A percentile compares a stretch with the other conserved stretches of the same genome.
Evolutionary conservation across 1,140 invertebrate species (phyloP).

Genomic region (Hycleus cichorii): DNA sequence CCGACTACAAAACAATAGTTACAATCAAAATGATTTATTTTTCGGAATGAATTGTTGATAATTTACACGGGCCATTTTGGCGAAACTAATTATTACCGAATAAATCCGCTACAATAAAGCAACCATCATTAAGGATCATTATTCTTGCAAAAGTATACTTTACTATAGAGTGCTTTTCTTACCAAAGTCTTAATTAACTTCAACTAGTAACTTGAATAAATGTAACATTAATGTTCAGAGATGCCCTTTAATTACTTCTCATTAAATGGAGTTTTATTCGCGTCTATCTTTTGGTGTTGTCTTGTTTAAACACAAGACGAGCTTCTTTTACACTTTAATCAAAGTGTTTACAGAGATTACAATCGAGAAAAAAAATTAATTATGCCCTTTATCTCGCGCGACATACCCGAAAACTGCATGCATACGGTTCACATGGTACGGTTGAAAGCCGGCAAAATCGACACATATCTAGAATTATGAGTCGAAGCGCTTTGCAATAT

Average conservation of each 20-base stretch:
- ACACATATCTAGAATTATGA: too few relatives aligned
- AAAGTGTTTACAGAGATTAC: not conserved
- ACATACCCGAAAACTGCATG: too few relatives aligned
- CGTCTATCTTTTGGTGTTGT: not conserved
- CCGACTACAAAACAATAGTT: conserved; percentile 10
- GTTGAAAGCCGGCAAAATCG: too few relatives aligned
- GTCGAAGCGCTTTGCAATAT: too few relatives aligned
- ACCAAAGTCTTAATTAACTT: not conserved
- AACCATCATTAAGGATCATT: not conserved
- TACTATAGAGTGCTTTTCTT: not conserved
- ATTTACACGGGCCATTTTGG: conserved; percentile 13
- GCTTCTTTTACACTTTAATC: not conserved
- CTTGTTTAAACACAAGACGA: too few relatives aligned
- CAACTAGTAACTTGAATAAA: not conserved
- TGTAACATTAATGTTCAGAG: not conserved
- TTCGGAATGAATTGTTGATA: conserved; percentile 11
- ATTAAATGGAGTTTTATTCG: not conserved
- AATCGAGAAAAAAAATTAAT: too few relatives aligned
- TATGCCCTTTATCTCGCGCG: too few relatives aligned
- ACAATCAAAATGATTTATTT: conserved; percentile 27
- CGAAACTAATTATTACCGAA: conserved; percentile 11
- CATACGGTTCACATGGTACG: too few relatives aligned
- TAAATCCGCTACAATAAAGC: conserved; percentile 6
- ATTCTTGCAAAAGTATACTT: not conserved
- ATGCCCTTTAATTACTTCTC: not conserved